Evolutionary conservation across 2,888 invertebrate genomes (phyloP), one percentile per base, ranked within the genome.

Genomic region (Pterostichus madidus): DNA sequence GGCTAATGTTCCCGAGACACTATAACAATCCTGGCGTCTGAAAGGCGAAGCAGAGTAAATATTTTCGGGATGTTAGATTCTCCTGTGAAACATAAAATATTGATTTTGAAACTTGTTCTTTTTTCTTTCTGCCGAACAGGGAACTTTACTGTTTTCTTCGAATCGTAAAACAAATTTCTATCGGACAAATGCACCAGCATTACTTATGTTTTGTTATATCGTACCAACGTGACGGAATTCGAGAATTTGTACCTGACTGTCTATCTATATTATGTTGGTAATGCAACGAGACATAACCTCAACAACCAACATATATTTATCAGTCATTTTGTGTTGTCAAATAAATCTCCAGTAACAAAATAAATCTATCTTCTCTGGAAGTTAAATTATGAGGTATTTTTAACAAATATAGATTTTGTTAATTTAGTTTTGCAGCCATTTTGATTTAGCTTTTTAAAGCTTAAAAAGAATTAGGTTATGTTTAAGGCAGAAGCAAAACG

Each of bases 121-220:
- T 64, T 35, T 64, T 64, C 35, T 46, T 46, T 17, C 44, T 8
- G 24, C 13, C 6, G 39, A 73, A 0, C 31, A 24, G 46, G 24
- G 46, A 73, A 46, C 49, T 73, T 73, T 73, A 73, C 17, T 68
- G 44, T 68, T 68, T 64, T 68, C 44, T 35, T 39, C 44, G 46
- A 46, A 73, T 73, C 46, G 46, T 44, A 73, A 73, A 46, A 73
- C 24, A 73, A 73, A 46, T 73, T 49, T 35, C 13, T 64, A 49
- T 5, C 49, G n/a, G 10, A 49, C 49, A 49, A 49, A 49, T 49
- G 49, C 5, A 1, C 49, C 10, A 13, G n/a, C 49, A 49, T 49
- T 49, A 13, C 49, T 49, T 49, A 49, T n/a, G 49, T 49, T 49
- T 49, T 49, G 5, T 13, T 49, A 49, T 49, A 24, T 3, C 3